These are phyloP conservation scores for Chelmon rostratus DNA, from an alignment of 2,797 vertebrate genomes.

Conservation along the genomic window DNA sequence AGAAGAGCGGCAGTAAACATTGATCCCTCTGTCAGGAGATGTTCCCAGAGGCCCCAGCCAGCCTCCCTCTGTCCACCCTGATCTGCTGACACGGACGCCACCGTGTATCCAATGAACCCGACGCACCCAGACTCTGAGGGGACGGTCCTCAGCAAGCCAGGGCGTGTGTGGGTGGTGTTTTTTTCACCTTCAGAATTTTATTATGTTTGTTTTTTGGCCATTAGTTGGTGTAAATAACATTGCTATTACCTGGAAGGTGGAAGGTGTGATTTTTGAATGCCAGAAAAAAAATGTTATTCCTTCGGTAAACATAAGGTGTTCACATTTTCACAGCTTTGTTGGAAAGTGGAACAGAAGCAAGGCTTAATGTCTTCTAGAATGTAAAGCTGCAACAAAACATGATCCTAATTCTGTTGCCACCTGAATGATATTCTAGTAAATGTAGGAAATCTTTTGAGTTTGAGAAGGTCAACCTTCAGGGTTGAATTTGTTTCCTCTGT, in stretches of 20 bases:
- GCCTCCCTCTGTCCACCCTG: constrained; percentile 36
- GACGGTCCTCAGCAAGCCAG: neutral
- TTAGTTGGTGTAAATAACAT: too few species aligned
- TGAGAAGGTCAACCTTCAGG: neutral
- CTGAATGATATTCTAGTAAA: neutral
- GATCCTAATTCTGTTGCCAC: neutral
- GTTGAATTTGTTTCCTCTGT: constrained; percentile 2
- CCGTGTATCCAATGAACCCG: constrained; percentile 10
- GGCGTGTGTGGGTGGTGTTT: too few species aligned
- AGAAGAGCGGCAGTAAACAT: constrained; percentile 65
- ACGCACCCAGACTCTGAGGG: constrained; percentile 41
- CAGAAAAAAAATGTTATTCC: neutral
- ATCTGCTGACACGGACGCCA: constrained; percentile 69
- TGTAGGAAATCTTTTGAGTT: neutral
- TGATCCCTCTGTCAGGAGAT: constrained; percentile 62
- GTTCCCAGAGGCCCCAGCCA: constrained; percentile 48
- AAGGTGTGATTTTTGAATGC: neutral
- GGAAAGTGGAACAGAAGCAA: neutral
- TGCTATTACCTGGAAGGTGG: neutral
- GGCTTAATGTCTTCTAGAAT: neutral
- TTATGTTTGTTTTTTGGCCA: too few species aligned
- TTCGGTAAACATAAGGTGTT: neutral
- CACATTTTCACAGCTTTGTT: neutral
- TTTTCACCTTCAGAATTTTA: neutral
- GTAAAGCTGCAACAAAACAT: neutral